These are phyloP conservation scores for Drosophila pseudoananassae DNA, from an alignment of 1,140 invertebrate genomes.

Conservation along the genomic window DNA sequence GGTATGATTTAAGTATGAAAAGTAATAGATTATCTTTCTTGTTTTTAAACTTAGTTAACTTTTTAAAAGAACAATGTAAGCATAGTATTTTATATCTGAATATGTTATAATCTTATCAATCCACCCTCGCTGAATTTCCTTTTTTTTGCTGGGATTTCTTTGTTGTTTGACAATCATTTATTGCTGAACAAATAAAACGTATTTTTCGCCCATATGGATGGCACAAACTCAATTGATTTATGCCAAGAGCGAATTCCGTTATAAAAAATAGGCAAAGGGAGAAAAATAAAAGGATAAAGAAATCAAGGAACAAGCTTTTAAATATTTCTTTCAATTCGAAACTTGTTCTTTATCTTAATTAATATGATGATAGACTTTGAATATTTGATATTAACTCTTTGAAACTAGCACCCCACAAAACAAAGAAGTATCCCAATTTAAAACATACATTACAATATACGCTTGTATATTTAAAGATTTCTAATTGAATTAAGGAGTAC, in stretches of 20 bases:
- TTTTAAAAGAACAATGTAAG: too few relatives aligned
- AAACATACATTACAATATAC: conserved; percentile 9
- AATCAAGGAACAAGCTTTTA: too few relatives aligned
- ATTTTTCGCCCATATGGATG: conserved; percentile 61
- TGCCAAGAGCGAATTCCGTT: conserved; percentile 25
- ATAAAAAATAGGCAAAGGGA: conserved; percentile 23
- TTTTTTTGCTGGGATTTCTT: conserved; percentile 37
- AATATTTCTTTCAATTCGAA: background rate
- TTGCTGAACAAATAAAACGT: conserved; percentile 64
- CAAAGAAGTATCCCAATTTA: background rate
- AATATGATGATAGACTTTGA: background rate
- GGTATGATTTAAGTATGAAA: background rate
- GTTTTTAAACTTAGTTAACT: too few relatives aligned
- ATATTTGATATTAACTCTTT: background rate
- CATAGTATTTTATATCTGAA: too few relatives aligned
- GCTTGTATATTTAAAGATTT: conserved; percentile 42
- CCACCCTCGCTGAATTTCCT: conserved; percentile 27
- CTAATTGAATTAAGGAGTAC: conserved; percentile 27
- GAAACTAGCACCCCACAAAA: too few relatives aligned
- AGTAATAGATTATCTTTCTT: too few relatives aligned
- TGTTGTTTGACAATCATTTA: conserved; percentile 47
- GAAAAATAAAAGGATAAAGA: background rate
- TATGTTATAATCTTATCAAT: background rate
- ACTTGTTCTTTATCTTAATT: too few relatives aligned
- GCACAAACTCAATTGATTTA: conserved; percentile 63